These are phyloP conservation scores for Glossophaga mutica DNA, from an alignment of 2,797 vertebrate species.

Conservation along the genomic window DNA sequence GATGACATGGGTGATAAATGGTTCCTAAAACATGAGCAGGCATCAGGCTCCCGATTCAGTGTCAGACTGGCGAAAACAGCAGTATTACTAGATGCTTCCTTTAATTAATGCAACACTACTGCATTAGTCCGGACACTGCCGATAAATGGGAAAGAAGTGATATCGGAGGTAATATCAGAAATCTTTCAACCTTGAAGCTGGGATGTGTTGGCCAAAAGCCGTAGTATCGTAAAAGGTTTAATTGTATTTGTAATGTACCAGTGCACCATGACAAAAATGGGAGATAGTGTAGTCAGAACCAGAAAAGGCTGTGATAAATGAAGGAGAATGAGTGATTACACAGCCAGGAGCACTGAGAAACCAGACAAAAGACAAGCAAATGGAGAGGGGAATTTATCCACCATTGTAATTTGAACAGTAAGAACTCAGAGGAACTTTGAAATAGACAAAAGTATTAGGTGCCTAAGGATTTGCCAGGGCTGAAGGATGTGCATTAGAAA, in stretches of 20 bases:
- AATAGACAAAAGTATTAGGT: slow-evolving; percentile 28
- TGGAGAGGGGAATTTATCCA: slow-evolving; percentile 73
- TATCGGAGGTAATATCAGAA: slow-evolving; percentile 88
- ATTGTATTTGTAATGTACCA: slow-evolving; percentile 90
- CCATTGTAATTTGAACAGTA: slow-evolving; percentile 64
- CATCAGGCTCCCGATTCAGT: slow-evolving; percentile 92
- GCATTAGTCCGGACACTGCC: slow-evolving; percentile 84
- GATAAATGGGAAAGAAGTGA: slow-evolving; percentile 85
- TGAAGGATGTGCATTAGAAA: not conserved
- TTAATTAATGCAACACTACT: slow-evolving; percentile 90
- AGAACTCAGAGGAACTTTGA: slow-evolving; percentile 72
- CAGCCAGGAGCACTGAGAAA: slow-evolving; percentile 77
- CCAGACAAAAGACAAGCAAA: slow-evolving; percentile 83
- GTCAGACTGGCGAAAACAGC: slow-evolving; percentile 88
- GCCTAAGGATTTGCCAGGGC: not conserved
- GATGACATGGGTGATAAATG: slow-evolving; percentile 98
- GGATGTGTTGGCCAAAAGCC: slow-evolving; percentile 84
- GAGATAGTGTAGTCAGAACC: slow-evolving; percentile 82
- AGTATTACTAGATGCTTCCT: slow-evolving; percentile 91
- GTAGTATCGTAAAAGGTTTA: slow-evolving; percentile 84
- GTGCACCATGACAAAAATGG: slow-evolving; percentile 86
- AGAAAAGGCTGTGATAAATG: slow-evolving; percentile 86
- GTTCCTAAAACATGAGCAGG: slow-evolving; percentile 91
- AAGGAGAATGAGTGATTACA: slow-evolving; percentile 83
- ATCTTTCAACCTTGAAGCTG: slow-evolving; percentile 88